Conservation (phyloP, 2,113 vertebrate species). For the Romanogobio albipinnatus region DNA sequence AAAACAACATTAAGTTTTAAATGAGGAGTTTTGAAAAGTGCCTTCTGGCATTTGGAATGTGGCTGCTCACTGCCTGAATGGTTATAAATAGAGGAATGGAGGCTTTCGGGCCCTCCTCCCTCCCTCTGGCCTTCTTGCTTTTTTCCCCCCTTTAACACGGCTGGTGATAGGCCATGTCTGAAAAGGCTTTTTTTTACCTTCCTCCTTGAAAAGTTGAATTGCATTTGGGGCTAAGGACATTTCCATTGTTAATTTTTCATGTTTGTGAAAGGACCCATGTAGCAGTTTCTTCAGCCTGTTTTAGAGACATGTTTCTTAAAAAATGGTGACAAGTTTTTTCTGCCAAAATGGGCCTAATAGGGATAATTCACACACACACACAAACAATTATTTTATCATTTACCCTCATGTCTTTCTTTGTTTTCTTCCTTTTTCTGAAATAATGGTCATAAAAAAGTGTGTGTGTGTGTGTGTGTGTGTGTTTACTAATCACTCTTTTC, state of each 20-base stretch:
- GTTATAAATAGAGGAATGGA: constrained; percentile 77
- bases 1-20: constrained; percentile 76
- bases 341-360: background rate
- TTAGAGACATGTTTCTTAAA: background rate
- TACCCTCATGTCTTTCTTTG: background rate
- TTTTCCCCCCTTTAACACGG: constrained; percentile 61
- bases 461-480: no score
- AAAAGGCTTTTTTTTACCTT: constrained; percentile 65
- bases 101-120: constrained; percentile 56
- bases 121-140: constrained; percentile 52
- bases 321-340: background rate
- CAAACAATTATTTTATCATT: background rate
- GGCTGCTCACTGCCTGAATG: constrained; percentile 81
- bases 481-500: background rate
- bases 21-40: constrained; percentile 75
- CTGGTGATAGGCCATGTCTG: constrained; percentile 71
- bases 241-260: constrained; percentile 36
- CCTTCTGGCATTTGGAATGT: constrained; percentile 80
- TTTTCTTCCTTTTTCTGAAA: background rate
- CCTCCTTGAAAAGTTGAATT: constrained; percentile 69
- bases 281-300: background rate
- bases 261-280: constrained; percentile 18
- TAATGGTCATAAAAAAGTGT: background rate
- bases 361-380: background rate
- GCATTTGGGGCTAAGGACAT: constrained; percentile 58